Evolutionary conservation across 2,888 invertebrate genomes (phyloP).

Genomic region (Cantharis rustica): DNA sequence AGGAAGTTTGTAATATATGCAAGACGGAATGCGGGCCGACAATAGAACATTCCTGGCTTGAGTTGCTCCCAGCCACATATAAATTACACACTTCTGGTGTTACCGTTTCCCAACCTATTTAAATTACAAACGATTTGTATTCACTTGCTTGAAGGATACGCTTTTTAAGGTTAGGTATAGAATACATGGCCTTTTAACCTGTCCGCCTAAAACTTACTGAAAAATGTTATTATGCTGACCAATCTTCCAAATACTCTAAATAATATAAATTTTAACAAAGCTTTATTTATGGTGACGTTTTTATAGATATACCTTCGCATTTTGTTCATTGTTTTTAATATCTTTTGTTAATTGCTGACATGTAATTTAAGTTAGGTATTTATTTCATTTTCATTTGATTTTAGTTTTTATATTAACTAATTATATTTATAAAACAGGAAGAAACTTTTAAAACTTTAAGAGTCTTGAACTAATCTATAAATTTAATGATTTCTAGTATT

Average conservation of each 20-base stretch:
- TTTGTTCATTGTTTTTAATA: neutral
- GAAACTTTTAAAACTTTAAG: neutral
- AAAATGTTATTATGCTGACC: neutral
- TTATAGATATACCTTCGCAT: neutral
- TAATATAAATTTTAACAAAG: neutral
- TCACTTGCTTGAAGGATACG: conserved; percentile 17
- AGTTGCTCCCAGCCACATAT: conserved; percentile 34
- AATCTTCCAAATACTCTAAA: neutral
- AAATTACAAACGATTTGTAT: conserved; percentile 35
- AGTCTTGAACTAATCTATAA: too few relatives aligned
- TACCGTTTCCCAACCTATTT: conserved; percentile 28
- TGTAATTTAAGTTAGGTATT: neutral
- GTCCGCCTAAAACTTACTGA: neutral
- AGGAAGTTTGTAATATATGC: conserved; percentile 41
- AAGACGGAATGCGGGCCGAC: conserved; percentile 40
- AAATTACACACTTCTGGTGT: conserved; percentile 35
- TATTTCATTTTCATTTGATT: neutral
- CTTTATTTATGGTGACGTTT: neutral
- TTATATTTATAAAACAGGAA: neutral
- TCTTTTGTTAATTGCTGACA: neutral
- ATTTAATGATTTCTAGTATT: too few relatives aligned
- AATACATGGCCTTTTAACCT: neutral
- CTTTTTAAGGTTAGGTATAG: conserved; percentile 8
- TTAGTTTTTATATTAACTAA: neutral
- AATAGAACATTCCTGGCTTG: conserved; percentile 33